A percentile compares a stretch with the other conserved stretches of the same genome.
Conservation (phyloP, 2,888 invertebrate species). For the Geophilus truncorum region DNA sequence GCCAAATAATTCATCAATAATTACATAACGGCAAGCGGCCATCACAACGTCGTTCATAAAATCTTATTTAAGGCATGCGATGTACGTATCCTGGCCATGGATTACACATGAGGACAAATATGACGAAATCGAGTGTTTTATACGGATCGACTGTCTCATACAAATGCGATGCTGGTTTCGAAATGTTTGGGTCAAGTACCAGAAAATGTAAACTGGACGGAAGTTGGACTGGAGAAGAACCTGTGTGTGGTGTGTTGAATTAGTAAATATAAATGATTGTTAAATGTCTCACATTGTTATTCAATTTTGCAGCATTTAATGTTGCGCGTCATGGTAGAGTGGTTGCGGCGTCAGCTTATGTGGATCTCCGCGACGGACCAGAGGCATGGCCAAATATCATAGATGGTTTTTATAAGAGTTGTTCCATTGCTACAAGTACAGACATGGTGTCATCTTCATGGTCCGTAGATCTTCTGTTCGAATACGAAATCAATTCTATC, state of each 20-base stretch:
- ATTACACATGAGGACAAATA: slow-evolving; percentile 11
- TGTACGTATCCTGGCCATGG: slow-evolving; percentile 32
- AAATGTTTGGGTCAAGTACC: not conserved
- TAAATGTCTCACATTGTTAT: not conserved
- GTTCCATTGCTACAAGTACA: slow-evolving; percentile 2
- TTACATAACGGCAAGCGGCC: not conserved
- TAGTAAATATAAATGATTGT: not conserved
- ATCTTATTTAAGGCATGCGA: not conserved
- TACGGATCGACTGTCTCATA: too few species aligned
- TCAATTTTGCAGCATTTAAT: not conserved
- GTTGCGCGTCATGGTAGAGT: slow-evolving; percentile 8
- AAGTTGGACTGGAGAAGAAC: not conserved
- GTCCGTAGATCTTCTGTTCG: not conserved
- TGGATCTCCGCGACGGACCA: not conserved
- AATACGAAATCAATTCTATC: not conserved
- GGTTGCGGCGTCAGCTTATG: not conserved
- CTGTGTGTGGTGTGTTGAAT: slow-evolving; percentile 15
- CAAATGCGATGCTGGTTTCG: slow-evolving; percentile 9
- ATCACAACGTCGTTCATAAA: not conserved
- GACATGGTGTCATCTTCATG: not conserved
- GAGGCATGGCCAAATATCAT: not conserved
- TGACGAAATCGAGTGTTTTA: not conserved
- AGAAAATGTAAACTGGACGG: slow-evolving; percentile 6
- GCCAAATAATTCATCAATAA: not conserved
- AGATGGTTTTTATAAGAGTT: slow-evolving; percentile 22